Evolutionary conservation across 2,797 vertebrate species (phyloP).

Genomic region (Scomberomorus guttatus): DNA sequence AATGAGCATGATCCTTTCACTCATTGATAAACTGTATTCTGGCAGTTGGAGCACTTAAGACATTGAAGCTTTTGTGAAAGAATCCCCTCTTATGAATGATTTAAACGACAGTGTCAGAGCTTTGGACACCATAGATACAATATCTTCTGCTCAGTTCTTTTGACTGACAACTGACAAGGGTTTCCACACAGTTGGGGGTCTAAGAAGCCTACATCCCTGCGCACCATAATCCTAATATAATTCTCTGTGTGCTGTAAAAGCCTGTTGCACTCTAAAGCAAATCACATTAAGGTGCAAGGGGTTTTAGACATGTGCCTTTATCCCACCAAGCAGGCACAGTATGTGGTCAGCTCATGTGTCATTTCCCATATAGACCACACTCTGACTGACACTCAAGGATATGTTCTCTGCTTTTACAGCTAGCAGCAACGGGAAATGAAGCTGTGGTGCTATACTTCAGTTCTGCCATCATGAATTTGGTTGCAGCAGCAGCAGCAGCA

Average conservation of each 20-base stretch:
- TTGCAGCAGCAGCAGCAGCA: background rate
- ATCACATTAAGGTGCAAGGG: slow-evolving; percentile 72
- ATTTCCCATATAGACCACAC: slow-evolving; percentile 66
- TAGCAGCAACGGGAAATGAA: slow-evolving; percentile 27
- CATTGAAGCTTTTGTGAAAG: slow-evolving; percentile 8
- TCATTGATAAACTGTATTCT: slow-evolving; percentile 27
- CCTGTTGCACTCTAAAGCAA: slow-evolving; percentile 69
- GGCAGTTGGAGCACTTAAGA: slow-evolving; percentile 18
- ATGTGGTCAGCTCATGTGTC: slow-evolving; percentile 74
- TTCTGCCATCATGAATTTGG: slow-evolving; percentile 4
- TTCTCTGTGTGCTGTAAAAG: slow-evolving; percentile 60
- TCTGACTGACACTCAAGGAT: slow-evolving; percentile 59
- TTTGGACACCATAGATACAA: slow-evolving; percentile 35
- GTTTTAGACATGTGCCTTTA: slow-evolving; percentile 73
- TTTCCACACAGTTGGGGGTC: slow-evolving; percentile 62
- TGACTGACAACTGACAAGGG: slow-evolving; percentile 75
- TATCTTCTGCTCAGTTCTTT: slow-evolving; percentile 30
- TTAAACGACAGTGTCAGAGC: slow-evolving; percentile 27
- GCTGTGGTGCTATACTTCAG: background rate
- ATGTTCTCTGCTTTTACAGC: slow-evolving; percentile 43
- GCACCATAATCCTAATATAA: slow-evolving; percentile 70
- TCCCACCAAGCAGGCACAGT: slow-evolving; percentile 69
- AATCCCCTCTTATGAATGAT: slow-evolving; percentile 30
- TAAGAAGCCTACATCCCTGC: slow-evolving; percentile 60
- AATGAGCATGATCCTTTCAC: slow-evolving; percentile 18